Conservation (phyloP, 1,140 invertebrate genomes). For the Diachasma alloeum region DNA sequence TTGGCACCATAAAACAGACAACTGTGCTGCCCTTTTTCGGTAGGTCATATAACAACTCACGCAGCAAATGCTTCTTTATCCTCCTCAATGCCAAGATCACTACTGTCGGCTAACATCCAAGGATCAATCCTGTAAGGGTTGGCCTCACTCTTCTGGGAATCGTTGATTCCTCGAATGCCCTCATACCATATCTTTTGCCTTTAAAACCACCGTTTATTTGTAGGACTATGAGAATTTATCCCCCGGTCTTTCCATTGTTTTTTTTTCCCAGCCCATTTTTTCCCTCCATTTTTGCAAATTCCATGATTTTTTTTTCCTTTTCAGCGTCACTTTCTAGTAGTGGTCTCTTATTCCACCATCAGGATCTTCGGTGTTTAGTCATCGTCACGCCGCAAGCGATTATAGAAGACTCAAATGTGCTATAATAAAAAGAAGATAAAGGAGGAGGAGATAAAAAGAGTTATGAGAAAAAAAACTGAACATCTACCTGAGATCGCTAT, state of each 20-base stretch:
- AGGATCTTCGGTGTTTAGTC: slow-evolving; percentile 14
- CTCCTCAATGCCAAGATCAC: background rate
- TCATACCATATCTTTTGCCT: slow-evolving; percentile 7
- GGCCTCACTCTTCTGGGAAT: slow-evolving; percentile 6
- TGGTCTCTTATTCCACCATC: background rate
- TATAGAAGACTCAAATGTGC: slow-evolving; percentile 14
- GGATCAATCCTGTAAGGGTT: slow-evolving; percentile 11
- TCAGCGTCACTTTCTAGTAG: background rate
- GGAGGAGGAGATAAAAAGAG: background rate
- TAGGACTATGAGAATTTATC: background rate
- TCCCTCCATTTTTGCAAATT: background rate
- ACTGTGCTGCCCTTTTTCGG: background rate
- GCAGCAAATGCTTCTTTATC: slow-evolving; percentile 1
- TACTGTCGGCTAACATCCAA: slow-evolving; percentile 8
- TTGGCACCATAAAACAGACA: slow-evolving; percentile 1
- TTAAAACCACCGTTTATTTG: background rate
- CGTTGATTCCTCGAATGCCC: slow-evolving; percentile 1
- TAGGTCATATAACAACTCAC: slow-evolving; percentile 5
- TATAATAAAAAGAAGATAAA: background rate
- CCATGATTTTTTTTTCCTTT: background rate
- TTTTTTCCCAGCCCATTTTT: background rate
- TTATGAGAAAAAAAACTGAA: background rate
- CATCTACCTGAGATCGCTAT: slow-evolving; percentile 19
- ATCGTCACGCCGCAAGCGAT: slow-evolving; percentile 20
- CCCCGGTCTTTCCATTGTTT: background rate